Evolutionary conservation across 1,140 invertebrate genomes (phyloP).

Genomic region (Pseudomyrmex cubaensis): DNA sequence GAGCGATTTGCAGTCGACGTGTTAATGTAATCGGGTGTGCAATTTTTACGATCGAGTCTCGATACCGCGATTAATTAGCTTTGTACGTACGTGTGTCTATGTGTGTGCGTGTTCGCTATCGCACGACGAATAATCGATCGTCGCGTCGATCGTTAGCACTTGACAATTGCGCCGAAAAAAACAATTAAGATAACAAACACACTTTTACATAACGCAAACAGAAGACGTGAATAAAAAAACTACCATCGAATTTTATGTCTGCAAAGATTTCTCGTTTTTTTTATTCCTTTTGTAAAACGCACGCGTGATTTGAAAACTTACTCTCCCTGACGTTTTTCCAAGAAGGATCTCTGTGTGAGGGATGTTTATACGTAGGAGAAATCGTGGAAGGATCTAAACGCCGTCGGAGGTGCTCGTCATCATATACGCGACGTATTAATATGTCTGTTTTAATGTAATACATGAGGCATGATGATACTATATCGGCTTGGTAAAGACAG

Average conservation of each 20-base stretch:
- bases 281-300: not conserved
- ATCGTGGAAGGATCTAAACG: not conserved
- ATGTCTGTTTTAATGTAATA: slow-evolving; percentile 63
- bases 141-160: too few relatives aligned
- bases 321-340: too few relatives aligned
- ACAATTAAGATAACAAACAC: too few relatives aligned
- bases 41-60: too few relatives aligned
- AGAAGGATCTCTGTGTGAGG: not conserved
- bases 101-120: too few relatives aligned
- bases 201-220: too few relatives aligned
- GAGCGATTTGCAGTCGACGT: not conserved
- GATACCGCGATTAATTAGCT: too few relatives aligned
- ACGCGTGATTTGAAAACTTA: too few relatives aligned
- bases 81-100: too few relatives aligned
- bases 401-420: slow-evolving; percentile 9
- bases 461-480: slow-evolving; percentile 65
- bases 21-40: not conserved
- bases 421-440: slow-evolving; percentile 69
- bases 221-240: too few relatives aligned
- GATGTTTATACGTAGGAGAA: not conserved
- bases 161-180: too few relatives aligned
- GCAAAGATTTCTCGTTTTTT: not conserved
- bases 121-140: too few relatives aligned
- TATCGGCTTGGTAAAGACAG: slow-evolving; percentile 63
- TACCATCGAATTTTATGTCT: not conserved